Evolutionary conservation across 2,113 vertebrate species (phyloP), one percentile per base, ranked within the genome.

Genomic region (Hymenochirus boettgeri): DNA sequence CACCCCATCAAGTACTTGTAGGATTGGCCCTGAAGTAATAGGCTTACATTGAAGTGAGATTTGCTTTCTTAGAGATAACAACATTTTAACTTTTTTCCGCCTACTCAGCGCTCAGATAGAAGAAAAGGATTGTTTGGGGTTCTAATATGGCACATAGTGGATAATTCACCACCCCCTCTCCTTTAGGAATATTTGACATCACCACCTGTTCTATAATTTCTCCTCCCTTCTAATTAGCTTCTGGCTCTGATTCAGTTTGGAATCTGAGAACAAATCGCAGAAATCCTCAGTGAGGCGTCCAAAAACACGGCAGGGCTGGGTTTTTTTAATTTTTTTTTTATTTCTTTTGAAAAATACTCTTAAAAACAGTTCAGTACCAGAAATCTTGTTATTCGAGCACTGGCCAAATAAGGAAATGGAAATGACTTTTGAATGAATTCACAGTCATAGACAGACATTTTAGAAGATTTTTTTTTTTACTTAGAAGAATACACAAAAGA

Each of bases 131-230:
- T 53, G 65, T 60, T 45, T 59, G 65, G 48, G 65, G 56, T 67
- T 67, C 25, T 53, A 60, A 60, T 60, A 69, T 60, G 65, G 57
- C 56, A 69, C 56, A 60, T 60, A 69, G 65, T 53, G 57, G 57
- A 69, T 60, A 59, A 66, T 69, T 33, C 65, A 53, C 56, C 65
- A 56, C 65, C 57, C 48, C 53, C 65, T 59, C n/a, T 67, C 65
- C 65, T 69, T 69, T 60, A 69, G 65, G 56, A 69, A 69, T 69
- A 69, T 69, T 69, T 69, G 56, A 69, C 56, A 69, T 69, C 65
- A 69, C 65, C 65, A 69, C 65, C 65, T 69, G 65, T 69, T 69
- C 65, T 69, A 59, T 60, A 69, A 69, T 69, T 69, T 69, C 57
- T 59, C 65, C 65, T 69, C 65, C 57, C 60, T 56, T 57, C 53